Percentiles rank a stretch among this genome's conserved stretches.
Evolutionary conservation across 64 coral and sea anemone species (phyloP).

Genomic region (Dendronephthya gigantea): DNA sequence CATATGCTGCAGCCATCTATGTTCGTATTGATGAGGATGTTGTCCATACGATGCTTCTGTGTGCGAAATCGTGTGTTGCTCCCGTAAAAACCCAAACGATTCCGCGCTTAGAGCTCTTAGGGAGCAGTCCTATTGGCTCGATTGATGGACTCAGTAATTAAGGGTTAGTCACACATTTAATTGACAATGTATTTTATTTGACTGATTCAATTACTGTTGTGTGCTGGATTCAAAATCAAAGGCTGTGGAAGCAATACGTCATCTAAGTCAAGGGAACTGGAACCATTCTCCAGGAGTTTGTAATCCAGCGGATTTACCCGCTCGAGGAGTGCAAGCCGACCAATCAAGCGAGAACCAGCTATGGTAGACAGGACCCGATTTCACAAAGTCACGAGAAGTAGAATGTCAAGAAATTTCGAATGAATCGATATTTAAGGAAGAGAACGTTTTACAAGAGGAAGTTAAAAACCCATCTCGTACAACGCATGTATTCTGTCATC

Average conservation of each 20-base stretch:
- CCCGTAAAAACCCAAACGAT: neutral
- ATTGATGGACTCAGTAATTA: neutral
- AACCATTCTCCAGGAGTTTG: neutral
- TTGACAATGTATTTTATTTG: neutral
- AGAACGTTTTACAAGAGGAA: neutral
- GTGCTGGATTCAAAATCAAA: conserved; percentile 7
- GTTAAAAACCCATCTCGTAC: neutral
- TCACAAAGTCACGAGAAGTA: neutral
- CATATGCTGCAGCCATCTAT: conserved; percentile 1
- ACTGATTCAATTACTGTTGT: neutral
- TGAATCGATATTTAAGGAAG: neutral
- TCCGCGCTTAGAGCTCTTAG: conserved; percentile 7
- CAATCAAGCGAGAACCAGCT: neutral
- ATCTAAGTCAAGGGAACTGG: neutral
- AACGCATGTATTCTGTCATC: neutral
- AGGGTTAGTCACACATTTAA: neutral
- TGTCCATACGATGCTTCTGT: neutral
- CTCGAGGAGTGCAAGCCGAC: neutral
- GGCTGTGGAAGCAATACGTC: neutral
- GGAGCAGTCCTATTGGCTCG: conserved; percentile 1
- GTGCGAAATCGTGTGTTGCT: neutral
- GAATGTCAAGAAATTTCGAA: neutral
- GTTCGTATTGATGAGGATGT: neutral
- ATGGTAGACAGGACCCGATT: neutral
- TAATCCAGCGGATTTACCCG: neutral